Evolutionary conservation across 2,797 vertebrate species (phyloP), one percentile per base, ranked within the genome.

Genomic region (Arrhamphus sclerolepis): DNA sequence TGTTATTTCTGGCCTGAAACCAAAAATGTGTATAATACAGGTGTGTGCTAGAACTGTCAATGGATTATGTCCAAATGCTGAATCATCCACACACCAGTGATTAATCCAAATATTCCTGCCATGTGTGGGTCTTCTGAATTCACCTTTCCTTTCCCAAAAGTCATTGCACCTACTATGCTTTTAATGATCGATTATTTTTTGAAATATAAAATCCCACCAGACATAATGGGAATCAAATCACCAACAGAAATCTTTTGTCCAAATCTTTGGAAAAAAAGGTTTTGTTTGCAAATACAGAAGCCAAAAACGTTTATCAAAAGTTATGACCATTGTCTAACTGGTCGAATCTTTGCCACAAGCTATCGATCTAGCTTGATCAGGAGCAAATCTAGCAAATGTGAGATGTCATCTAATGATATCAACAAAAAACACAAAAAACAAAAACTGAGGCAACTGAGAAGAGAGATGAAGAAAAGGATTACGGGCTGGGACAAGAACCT

Each of bases 71-170:
- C 76, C 79, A 82, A 77, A 71, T 86, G 80, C 77, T 80, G 72
- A 79, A 78, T 85, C 70, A 75, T 67, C 44, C 49, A 54, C 55
- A 38, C 66, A 49, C 60, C 69, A 29, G 69, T 72, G 62, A 87
- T 87, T 85, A 84, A 89, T 87, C 70, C 63, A 44, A 52, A 40
- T 39, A 26, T 57, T 67, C 43, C 55, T 72, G 66, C 72, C 77
- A 83, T 57, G 26, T 6, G 5, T 31, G 14, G 42, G 24, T 18
- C 29, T 43, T 65, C 58, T 77, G 81, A 63, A 81, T 64, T 77
- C 64, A 48, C 42, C 57, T 9, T 0, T 14, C 7, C 2, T 47
- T 69, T 46, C 42, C 39, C 71, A 0, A 72, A 65, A 2, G 0
- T 52, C 41, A 16, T 46, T 18, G 48, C 70, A 75, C 77, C 18